Evolutionary conservation across 2,113 vertebrate species (phyloP).

Genomic region (Labrus mixtus): DNA sequence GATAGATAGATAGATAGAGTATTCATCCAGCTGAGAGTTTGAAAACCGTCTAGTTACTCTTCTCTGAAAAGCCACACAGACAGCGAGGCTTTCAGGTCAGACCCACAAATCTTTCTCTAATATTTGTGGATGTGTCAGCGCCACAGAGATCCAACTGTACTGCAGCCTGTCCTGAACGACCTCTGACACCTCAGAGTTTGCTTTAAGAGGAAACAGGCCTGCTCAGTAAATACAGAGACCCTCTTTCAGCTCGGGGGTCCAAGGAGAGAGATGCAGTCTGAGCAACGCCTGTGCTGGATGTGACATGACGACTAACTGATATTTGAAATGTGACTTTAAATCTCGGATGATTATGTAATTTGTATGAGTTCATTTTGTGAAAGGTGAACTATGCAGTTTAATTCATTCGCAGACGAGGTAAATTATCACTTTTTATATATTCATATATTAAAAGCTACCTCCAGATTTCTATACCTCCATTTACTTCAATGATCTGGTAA

Average conservation of each 20-base stretch:
- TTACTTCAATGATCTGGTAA: too few relatives aligned
- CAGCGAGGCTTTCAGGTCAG: slow-evolving; percentile 44
- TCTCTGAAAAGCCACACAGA: slow-evolving; percentile 30
- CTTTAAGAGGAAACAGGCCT: slow-evolving; percentile 22
- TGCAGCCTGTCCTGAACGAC: slow-evolving; percentile 39
- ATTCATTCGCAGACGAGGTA: too few relatives aligned
- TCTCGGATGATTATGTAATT: neutral
- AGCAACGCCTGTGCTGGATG: neutral
- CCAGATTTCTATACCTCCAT: too few relatives aligned
- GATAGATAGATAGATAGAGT: neutral
- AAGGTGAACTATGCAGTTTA: too few relatives aligned
- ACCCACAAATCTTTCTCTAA: slow-evolving; percentile 39
- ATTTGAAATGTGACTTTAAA: neutral
- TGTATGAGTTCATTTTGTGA: too few relatives aligned
- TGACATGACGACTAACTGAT: neutral
- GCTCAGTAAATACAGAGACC: slow-evolving; percentile 25
- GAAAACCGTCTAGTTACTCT: neutral
- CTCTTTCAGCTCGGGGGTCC: slow-evolving; percentile 19
- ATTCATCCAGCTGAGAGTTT: slow-evolving; percentile 12
- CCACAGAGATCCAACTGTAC: slow-evolving; percentile 58
- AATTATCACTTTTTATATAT: too few relatives aligned
- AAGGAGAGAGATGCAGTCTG: neutral
- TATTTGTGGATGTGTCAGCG: slow-evolving; percentile 47
- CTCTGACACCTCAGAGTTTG: slow-evolving; percentile 19
- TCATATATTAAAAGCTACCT: too few relatives aligned